Conservation (phyloP, 2,113 vertebrate species). For the Lampris incognitus region DNA sequence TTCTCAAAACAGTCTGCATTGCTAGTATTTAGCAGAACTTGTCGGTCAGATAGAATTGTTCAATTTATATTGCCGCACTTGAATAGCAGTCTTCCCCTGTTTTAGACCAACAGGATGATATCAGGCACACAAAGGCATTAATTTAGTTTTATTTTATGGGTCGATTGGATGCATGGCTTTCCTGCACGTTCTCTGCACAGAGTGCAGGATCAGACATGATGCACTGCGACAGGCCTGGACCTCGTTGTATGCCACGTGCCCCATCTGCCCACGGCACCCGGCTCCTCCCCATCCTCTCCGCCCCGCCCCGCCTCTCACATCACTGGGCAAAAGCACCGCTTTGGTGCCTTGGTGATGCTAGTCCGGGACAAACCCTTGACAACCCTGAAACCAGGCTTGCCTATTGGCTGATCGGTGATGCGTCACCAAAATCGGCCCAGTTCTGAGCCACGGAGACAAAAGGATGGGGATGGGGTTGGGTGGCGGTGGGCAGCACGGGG, state of each 20-base stretch:
- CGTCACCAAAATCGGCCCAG: slow-evolving; percentile 59
- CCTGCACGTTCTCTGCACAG: slow-evolving; percentile 7
- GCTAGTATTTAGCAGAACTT: neutral
- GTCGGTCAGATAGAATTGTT: neutral
- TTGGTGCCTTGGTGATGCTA: slow-evolving; percentile 33
- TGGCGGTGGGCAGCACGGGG: slow-evolving; percentile 38
- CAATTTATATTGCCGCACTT: neutral
- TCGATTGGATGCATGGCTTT: slow-evolving; percentile 3
- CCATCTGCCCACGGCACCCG: slow-evolving; percentile 25
- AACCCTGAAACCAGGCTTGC: slow-evolving; percentile 21
- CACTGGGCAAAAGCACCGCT: slow-evolving; percentile 57
- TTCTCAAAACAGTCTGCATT: neutral
- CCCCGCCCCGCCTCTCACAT: slow-evolving; percentile 22
- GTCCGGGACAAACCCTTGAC: slow-evolving; percentile 23
- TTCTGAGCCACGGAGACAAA: slow-evolving; percentile 61
- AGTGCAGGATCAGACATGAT: slow-evolving; percentile 67
- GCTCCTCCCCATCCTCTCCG: slow-evolving; percentile 40
- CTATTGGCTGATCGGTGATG: slow-evolving; percentile 66
- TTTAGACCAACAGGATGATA: neutral
- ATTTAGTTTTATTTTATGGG: neutral
- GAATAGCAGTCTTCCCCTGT: neutral
- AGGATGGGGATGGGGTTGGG: slow-evolving; percentile 35
- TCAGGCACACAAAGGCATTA: neutral
- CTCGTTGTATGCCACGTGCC: slow-evolving; percentile 70
- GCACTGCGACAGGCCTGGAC: slow-evolving; percentile 60